Percentiles rank a stretch among this genome's conserved stretches.
These are phyloP conservation scores for Cryptoblepharus egeriae DNA, from an alignment of 2,797 vertebrate genomes.

Conservation along the genomic window DNA sequence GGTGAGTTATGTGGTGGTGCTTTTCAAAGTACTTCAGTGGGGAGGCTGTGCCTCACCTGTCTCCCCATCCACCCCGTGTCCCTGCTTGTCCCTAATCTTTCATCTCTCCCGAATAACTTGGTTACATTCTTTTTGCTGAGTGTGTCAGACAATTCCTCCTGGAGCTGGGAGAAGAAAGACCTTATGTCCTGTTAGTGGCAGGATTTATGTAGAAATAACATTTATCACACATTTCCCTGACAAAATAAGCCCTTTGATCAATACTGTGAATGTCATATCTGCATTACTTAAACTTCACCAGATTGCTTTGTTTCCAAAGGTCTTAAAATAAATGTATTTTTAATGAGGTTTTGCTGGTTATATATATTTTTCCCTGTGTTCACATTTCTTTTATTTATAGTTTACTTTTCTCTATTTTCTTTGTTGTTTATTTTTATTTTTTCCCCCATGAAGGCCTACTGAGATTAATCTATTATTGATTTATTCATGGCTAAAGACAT, in stretches of 20 bases:
- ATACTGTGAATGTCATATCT: slow-evolving; percentile 58
- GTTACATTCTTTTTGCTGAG: slow-evolving; percentile 45
- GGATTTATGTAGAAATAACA: slow-evolving; percentile 55
- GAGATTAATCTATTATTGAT: slow-evolving; percentile 64
- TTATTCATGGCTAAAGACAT: slow-evolving; percentile 63
- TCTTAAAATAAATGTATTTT: slow-evolving; percentile 47
- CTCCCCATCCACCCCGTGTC: too few species aligned
- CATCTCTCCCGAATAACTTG: slow-evolving; percentile 32
- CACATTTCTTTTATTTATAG: slow-evolving; percentile 55
- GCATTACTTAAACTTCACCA: slow-evolving; percentile 50
- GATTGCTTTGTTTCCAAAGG: slow-evolving; percentile 18
- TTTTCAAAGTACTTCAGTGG: too few species aligned
- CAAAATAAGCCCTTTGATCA: slow-evolving; percentile 61
- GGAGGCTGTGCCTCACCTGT: too few species aligned
- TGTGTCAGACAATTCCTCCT: slow-evolving; percentile 27
- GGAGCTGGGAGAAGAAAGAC: slow-evolving; percentile 39
- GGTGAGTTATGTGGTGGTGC: too few species aligned
- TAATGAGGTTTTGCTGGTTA: slow-evolving; percentile 50
- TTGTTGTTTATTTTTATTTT: slow-evolving; percentile 24
- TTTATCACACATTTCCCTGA: slow-evolving; percentile 63
- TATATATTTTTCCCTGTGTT: slow-evolving; percentile 31
- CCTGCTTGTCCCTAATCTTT: slow-evolving; percentile 10
- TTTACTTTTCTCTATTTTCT: slow-evolving; percentile 46
- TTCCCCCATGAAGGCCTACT: slow-evolving; percentile 50
- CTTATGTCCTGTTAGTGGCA: slow-evolving; percentile 29